phyloP scores from a whole-genome alignment of 2,888 invertebrate genomes.

The Thalpophila matura region DNA sequence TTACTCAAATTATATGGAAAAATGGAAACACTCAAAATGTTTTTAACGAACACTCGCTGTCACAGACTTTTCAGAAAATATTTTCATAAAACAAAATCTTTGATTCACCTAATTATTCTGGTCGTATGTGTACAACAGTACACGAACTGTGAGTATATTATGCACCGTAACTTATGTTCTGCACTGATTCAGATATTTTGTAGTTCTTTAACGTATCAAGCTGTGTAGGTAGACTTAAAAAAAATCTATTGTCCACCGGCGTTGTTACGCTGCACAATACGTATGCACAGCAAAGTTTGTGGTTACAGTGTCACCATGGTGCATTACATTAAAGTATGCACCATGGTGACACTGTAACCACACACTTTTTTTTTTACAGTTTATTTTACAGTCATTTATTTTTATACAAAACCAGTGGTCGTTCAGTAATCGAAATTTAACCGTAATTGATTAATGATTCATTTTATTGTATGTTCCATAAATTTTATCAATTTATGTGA shows the following conservation, averaged over 20 bases:
- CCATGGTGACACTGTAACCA: constrained; percentile 19
- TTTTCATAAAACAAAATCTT: constrained; percentile 11
- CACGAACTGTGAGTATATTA: constrained; percentile 48
- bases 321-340: too few relatives aligned
- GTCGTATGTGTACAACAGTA: constrained; percentile 38
- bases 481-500: too few relatives aligned
- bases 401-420: background rate
- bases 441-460: too few relatives aligned
- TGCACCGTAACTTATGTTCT: constrained; percentile 75
- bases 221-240: too few relatives aligned
- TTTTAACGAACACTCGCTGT: background rate
- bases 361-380: constrained; percentile 12
- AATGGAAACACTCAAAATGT: background rate
- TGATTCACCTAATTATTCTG: constrained; percentile 23
- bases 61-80: constrained; percentile 2
- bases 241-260: too few relatives aligned
- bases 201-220: constrained; percentile 39
- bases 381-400: background rate
- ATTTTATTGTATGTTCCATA: too few relatives aligned
- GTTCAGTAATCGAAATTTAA: too few relatives aligned
- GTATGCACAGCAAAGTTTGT: too few relatives aligned
- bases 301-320: too few relatives aligned
- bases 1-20: too few relatives aligned
- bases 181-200: constrained; percentile 77
- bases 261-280: too few relatives aligned